Evolutionary conservation across 2,797 vertebrate species (phyloP).

Genomic region (Rhynchonycteris naso): DNA sequence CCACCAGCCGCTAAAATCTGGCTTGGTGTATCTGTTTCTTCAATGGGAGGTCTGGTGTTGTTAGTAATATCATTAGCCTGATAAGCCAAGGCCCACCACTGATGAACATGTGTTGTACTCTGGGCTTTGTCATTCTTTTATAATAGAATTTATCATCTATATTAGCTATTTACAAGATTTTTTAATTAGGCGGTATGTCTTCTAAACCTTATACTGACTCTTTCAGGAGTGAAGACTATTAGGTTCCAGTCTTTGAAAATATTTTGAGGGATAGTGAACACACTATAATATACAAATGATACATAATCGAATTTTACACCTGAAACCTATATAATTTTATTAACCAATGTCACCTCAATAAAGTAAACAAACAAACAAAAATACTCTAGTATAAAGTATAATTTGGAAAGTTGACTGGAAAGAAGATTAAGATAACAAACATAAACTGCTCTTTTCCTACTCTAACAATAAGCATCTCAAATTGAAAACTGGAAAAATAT

Average conservation of each 20-base stretch:
- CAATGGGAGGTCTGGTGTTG: not conserved
- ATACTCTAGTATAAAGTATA: not conserved
- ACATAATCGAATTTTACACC: not conserved
- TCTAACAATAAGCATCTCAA: not conserved
- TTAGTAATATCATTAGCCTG: not conserved
- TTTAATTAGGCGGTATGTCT: not conserved
- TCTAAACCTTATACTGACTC: not conserved
- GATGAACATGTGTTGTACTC: not conserved
- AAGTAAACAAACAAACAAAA: not conserved
- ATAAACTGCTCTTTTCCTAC: not conserved
- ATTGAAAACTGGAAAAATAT: not conserved
- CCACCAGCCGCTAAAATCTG: not conserved
- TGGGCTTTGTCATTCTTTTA: not conserved
- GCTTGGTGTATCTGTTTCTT: not conserved
- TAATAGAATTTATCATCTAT: not conserved
- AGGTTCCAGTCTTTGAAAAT: not conserved
- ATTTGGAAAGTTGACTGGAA: not conserved
- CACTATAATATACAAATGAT: not conserved
- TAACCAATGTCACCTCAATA: not conserved
- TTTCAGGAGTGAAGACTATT: not conserved
- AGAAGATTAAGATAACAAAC: not conserved
- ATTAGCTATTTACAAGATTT: not conserved
- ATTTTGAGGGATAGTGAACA: not conserved
- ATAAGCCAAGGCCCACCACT: fast-evolving
- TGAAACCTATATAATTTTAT: not conserved